Evolutionary conservation across 2,888 invertebrate species (phyloP), one percentile per base, ranked within the genome.

Genomic region (Eupithecia subfuscata): DNA sequence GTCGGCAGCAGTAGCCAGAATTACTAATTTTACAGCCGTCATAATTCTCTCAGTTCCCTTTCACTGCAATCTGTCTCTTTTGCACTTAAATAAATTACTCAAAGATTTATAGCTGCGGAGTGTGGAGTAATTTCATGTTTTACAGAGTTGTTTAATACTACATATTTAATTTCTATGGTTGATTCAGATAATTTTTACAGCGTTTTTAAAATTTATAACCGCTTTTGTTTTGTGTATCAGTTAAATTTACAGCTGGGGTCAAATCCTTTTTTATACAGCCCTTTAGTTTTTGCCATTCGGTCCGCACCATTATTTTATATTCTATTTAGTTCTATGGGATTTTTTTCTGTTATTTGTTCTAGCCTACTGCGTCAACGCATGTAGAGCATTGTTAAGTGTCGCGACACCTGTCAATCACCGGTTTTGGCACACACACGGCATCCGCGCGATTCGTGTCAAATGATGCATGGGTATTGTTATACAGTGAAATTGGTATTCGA

Each of bases 361-460:
- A 64, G 34, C 18, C 34, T 34, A 64, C 16, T 64, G 64, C 34
- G 65, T 37, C 65, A 3, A 37, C n/a, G 40, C 22, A 68, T 43
- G 64, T 40, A 25, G 68, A 40, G 43, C 68, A 68, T 43, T 43
- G 40, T 8, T 64, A 37, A 37, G 37, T 52, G 72, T 45, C 30
- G 22, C 37, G 71, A 73, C 73, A 68, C 22, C 76, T 79, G 79
- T 79, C 79, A 73, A 56, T 80, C 80, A 77, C 18, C 72, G 56
- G 73, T 73, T 74, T 82, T 82, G 82, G 82, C 82, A 82, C 69
- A 77, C 63, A 75, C 63, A 75, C 69, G 81, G 75, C 77, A 82
- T 82, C 78, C 68, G 75, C 63, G 75, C 78, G 73, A 81, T 82
- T 74, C 73, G 78, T 80, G 80, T 78, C 81, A 79, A 73, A 71